phyloP scores from a whole-genome alignment of 2,113 vertebrate genomes.

The Genyomyrus donnyi region DNA sequence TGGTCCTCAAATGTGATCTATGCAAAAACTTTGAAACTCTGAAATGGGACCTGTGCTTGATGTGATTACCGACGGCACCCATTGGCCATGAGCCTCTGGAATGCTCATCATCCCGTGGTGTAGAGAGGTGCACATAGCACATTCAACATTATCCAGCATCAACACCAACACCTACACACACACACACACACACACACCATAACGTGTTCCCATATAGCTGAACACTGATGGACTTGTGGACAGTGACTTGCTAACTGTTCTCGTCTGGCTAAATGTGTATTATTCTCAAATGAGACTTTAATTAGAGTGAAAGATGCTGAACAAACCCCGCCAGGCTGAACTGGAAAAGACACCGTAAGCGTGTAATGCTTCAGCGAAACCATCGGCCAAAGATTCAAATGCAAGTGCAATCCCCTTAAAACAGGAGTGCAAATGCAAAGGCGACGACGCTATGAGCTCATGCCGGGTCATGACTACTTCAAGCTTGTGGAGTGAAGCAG shows the following conservation, averaged over 20 bases:
- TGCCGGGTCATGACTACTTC: background rate
- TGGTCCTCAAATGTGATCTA: no score
- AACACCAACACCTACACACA: background rate
- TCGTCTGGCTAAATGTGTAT: background rate
- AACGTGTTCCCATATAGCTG: background rate
- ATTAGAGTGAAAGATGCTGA: background rate
- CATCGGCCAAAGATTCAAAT: background rate
- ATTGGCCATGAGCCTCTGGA: conserved; percentile 41
- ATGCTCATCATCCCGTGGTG: background rate
- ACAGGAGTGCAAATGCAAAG: background rate
- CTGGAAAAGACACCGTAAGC: background rate
- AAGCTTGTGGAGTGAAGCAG: background rate
- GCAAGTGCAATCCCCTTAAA: background rate
- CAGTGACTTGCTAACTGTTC: background rate
- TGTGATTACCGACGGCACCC: conserved; percentile 1
- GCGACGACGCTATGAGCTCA: background rate
- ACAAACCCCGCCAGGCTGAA: background rate
- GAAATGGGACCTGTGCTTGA: background rate
- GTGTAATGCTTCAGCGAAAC: background rate
- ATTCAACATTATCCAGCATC: background rate
- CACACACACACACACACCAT: background rate
- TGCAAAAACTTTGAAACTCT: background rate
- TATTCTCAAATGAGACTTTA: background rate
- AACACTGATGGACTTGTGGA: background rate
- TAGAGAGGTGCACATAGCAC: background rate